phyloP scores from a whole-genome alignment of 2,888 invertebrate genomes.

The Matsumyia berberina region DNA sequence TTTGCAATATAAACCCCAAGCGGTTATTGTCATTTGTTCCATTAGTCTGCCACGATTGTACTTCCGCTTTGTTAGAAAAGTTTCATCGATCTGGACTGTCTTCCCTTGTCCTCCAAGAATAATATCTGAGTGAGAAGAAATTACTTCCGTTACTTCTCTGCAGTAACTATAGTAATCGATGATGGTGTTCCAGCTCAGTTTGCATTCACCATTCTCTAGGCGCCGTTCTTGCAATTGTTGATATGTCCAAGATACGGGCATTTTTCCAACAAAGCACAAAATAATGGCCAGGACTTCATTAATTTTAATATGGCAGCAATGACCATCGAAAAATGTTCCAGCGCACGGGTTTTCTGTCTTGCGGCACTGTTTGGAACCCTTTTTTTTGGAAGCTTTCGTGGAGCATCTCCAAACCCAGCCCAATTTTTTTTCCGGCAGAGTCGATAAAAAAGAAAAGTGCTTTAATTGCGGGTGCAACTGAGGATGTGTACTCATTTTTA shows the following conservation, averaged over 20 bases:
- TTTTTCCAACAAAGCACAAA: background rate
- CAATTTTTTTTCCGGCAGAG: too few relatives aligned
- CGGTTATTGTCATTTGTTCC: conserved; percentile 9
- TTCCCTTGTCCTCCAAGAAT: conserved; percentile 27
- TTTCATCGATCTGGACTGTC: too few relatives aligned
- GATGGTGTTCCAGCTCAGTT: too few relatives aligned
- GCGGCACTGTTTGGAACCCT: too few relatives aligned
- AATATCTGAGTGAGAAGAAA: conserved; percentile 1
- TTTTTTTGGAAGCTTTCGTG: background rate
- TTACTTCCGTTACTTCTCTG: conserved; percentile 35
- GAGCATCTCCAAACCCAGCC: conserved; percentile 2
- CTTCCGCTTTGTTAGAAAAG: conserved; percentile 15
- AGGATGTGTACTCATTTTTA: too few relatives aligned
- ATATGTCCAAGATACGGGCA: background rate
- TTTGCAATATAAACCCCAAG: background rate
- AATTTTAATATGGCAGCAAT: too few relatives aligned
- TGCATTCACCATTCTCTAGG: too few relatives aligned
- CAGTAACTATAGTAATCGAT: too few relatives aligned
- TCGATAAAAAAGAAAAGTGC: too few relatives aligned
- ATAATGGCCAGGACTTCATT: too few relatives aligned
- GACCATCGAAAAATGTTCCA: too few relatives aligned
- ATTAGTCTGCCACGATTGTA: conserved; percentile 4
- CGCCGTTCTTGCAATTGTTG: background rate
- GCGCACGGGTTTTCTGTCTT: background rate
- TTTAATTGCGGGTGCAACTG: too few relatives aligned